These are phyloP conservation scores for Heloderma charlesbogerti DNA, from an alignment of 2,113 vertebrate species.

Conservation along the genomic window DNA sequence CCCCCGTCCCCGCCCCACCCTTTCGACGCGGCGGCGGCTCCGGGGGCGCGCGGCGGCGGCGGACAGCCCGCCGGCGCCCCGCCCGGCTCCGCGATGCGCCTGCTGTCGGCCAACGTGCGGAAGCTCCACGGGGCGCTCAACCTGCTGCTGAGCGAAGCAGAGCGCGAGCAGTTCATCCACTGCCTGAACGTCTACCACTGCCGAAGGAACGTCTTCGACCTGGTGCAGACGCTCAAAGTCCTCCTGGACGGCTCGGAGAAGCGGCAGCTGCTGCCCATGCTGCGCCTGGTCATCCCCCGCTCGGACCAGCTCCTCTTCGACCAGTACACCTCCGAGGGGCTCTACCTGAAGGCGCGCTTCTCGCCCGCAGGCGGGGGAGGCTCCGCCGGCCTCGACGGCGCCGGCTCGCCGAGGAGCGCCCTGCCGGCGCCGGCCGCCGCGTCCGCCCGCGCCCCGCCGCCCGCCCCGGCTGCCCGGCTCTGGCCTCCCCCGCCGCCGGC, in stretches of 20 bases:
- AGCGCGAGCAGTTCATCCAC: constrained; percentile 95
- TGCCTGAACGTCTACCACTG: constrained; percentile 96
- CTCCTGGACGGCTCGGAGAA: constrained; percentile 92
- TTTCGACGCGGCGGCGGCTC: constrained; percentile 82
- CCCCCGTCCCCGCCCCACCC: constrained; percentile 88
- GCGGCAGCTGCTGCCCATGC: constrained; percentile 93
- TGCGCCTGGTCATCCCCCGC: constrained; percentile 93
- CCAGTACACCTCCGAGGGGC: constrained; percentile 95
- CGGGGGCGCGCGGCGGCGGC: background rate
- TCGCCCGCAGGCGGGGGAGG: constrained; percentile 58
- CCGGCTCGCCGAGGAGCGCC: background rate
- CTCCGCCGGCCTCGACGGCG: constrained; percentile 27
- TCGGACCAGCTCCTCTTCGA: constrained; percentile 98
- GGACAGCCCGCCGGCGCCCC: constrained; percentile 44
- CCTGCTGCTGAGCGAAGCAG: constrained; percentile 89
- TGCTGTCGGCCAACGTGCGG: constrained; percentile 92
- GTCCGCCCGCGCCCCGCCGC: constrained; percentile 35
- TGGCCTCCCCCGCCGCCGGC: constrained; percentile 55
- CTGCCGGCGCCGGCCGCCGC: constrained; percentile 57
- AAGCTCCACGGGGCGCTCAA: constrained; percentile 95
- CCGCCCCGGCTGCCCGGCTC: constrained; percentile 61
- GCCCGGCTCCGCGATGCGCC: constrained; percentile 79
- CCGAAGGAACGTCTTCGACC: constrained; percentile 95
- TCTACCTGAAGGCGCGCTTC: constrained; percentile 84
- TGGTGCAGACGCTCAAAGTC: constrained; percentile 92